Conservation (phyloP, 2,888 invertebrate species). For the Eupithecia tripunctaria region DNA sequence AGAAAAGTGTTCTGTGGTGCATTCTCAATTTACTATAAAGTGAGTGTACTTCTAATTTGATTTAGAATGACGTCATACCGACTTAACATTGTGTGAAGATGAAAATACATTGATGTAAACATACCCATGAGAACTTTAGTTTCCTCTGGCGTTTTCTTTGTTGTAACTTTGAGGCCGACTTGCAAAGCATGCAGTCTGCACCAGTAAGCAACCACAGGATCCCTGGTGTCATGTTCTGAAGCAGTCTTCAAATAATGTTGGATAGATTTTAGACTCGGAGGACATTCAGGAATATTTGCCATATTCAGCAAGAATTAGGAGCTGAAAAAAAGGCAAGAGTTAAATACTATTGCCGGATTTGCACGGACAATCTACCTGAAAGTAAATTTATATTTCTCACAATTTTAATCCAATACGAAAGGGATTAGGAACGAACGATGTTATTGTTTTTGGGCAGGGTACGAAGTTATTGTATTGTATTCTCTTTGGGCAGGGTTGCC, state of each 20-base stretch:
- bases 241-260: conserved; percentile 97
- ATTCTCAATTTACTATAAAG: not conserved
- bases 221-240: conserved; percentile 94
- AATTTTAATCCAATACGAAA: not conserved
- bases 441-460: not conserved
- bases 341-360: not conserved
- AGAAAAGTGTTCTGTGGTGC: too few species aligned
- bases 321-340: not conserved
- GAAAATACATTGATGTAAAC: conserved; percentile 3
- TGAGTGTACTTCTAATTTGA: not conserved
- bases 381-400: not conserved
- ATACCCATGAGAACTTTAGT: conserved; percentile 89
- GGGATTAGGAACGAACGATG: not conserved
- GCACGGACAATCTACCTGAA: not conserved
- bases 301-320: conserved; percentile 49
- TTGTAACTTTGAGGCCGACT: conserved; percentile 90
- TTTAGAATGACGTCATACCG: conserved; percentile 17
- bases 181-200: conserved; percentile 96
- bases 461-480: too few species aligned
- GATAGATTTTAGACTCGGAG: conserved; percentile 91
- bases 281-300: conserved; percentile 86
- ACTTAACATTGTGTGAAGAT: conserved; percentile 7
- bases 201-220: conserved; percentile 97
- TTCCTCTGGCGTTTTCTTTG: conserved; percentile 92
- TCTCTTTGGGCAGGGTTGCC: too few species aligned